A percentile compares a stretch with the other conserved stretches of the same genome.
Evolutionary conservation across 2,113 vertebrate species (phyloP).

Genomic region (Megaleporinus macrocephalus): DNA sequence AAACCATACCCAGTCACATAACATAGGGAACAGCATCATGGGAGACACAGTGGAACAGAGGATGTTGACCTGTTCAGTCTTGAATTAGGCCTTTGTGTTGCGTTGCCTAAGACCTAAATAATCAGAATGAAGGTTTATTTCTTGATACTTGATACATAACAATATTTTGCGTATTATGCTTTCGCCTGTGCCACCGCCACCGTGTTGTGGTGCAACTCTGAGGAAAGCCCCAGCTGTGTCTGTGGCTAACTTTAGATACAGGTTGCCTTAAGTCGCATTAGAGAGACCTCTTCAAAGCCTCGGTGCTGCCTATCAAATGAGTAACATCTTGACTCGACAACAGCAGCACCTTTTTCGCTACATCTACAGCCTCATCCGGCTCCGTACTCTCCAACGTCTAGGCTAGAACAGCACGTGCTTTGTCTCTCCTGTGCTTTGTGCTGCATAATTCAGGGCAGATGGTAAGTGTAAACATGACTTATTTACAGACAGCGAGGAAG

Average conservation of each 20-base stretch:
- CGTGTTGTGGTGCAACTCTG: neutral
- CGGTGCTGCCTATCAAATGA: neutral
- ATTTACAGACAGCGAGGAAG: constrained; percentile 20
- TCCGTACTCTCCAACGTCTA: neutral
- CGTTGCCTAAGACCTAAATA: neutral
- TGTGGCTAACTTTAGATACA: constrained; percentile 3
- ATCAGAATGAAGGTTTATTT: neutral
- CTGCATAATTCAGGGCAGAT: constrained; percentile 31
- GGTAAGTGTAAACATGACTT: constrained; percentile 12
- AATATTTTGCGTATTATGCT: neutral
- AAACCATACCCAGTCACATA: neutral
- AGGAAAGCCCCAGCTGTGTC: neutral
- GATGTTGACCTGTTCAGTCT: neutral
- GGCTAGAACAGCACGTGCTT: neutral
- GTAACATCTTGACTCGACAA: neutral
- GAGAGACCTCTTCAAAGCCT: neutral
- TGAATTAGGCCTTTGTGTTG: no score
- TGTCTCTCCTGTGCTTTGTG: constrained; percentile 3
- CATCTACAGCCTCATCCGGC: neutral
- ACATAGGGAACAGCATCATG: neutral
- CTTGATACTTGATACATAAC: neutral
- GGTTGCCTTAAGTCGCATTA: neutral
- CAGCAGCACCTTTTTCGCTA: neutral
- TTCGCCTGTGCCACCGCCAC: neutral
- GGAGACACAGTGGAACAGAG: neutral